Evolutionary conservation across 35 echinoderm and acorn worm genomes (phyloP).

Genomic region (Lytechinus variegatus): DNA sequence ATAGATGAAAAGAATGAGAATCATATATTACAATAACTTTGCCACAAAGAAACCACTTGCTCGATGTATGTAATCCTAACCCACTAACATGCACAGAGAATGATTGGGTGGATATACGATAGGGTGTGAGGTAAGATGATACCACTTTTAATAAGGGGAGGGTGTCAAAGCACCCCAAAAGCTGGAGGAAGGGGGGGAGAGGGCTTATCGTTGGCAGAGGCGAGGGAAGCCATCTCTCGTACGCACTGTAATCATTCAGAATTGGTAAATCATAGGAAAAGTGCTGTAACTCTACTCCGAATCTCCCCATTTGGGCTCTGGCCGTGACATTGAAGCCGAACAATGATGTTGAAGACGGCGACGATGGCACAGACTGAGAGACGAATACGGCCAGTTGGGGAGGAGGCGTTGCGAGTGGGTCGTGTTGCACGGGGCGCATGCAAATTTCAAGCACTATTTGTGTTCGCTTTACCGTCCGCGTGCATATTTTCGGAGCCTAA

Average conservation of each 20-base stretch:
- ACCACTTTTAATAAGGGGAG: slow-evolving; percentile 39
- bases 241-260: not conserved
- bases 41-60: not conserved
- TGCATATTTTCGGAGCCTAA: not conserved
- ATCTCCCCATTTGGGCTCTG: slow-evolving; percentile 27
- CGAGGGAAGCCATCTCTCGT: not conserved
- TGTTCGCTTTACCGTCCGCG: slow-evolving; percentile 23
- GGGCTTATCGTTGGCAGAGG: not conserved
- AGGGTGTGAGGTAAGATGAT: not conserved
- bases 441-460: slow-evolving; percentile 37
- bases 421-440: slow-evolving; percentile 3
- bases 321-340: slow-evolving; percentile 32
- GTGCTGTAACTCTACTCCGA: not conserved
- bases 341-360: not conserved
- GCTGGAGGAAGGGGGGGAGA: slow-evolving; percentile 14
- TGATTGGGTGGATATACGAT: not conserved
- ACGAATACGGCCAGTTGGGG: not conserved
- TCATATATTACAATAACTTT: not conserved
- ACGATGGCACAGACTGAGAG: not conserved
- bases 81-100: not conserved
- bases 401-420: not conserved
- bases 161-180: not conserved
- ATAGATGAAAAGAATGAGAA: not conserved
- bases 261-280: slow-evolving; percentile 8
- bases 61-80: not conserved